phyloP scores from a whole-genome alignment of 1,140 invertebrate species.

The Dreissena rostriformis region DNA sequence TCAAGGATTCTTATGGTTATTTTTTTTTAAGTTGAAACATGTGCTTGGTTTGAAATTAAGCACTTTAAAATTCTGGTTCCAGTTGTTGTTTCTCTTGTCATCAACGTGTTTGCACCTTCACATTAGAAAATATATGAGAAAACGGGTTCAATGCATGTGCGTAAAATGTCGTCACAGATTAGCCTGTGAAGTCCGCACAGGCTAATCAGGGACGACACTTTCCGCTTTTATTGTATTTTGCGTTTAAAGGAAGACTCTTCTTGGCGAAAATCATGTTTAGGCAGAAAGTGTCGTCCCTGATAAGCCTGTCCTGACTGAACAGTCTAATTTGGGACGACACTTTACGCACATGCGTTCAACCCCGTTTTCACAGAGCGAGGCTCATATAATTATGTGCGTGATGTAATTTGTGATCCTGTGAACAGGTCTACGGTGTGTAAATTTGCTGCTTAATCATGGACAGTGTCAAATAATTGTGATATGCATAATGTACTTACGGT shows the following conservation, averaged over 20 bases:
- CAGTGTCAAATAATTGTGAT: slow-evolving; percentile 6
- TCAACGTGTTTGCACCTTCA: no score
- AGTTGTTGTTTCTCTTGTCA: no score
- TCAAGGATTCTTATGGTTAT: no score
- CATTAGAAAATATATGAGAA: no score
- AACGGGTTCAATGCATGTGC: no score
- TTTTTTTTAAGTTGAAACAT: no score
- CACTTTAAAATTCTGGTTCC: no score
- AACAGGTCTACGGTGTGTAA: not conserved
- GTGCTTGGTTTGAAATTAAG: no score
- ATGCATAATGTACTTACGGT: not conserved
- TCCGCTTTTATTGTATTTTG: no score
- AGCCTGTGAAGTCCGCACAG: no score
- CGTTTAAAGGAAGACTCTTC: not conserved
- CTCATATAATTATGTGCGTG: not conserved
- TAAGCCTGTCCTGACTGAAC: not conserved
- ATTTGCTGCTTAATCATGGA: not conserved
- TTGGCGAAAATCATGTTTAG: not conserved
- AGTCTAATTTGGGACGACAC: not conserved
- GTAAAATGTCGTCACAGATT: no score
- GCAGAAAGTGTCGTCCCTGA: not conserved
- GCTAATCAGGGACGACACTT: no score
- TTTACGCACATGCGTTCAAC: not conserved
- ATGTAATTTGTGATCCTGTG: not conserved
- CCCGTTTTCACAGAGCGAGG: not conserved